Percentiles rank a stretch among this genome's conserved stretches.
phyloP scores from a whole-genome alignment of 2,888 invertebrate species.

The Drosophila ezoana region DNA sequence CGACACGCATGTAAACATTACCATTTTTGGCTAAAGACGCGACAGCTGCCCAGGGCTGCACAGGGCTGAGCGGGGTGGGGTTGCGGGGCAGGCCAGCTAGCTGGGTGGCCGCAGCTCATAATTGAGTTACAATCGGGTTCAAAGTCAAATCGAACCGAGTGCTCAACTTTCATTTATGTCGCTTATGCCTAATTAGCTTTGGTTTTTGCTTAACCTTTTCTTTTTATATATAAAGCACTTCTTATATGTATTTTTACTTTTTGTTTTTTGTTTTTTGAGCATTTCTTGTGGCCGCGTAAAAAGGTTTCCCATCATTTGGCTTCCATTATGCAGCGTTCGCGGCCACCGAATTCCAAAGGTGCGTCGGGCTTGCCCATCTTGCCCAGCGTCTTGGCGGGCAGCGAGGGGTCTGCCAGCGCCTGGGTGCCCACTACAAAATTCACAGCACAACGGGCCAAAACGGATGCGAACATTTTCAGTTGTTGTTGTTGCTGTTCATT shows the following conservation, averaged over 20 bases:
- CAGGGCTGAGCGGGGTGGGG: background rate
- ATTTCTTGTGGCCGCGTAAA: conserved; percentile 52
- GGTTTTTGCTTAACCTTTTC: conserved; percentile 39
- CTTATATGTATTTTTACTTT: background rate
- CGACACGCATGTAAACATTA: conserved; percentile 79
- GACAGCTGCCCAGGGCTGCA: conserved; percentile 58
- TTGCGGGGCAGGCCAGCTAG: conserved; percentile 9
- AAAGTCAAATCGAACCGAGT: conserved; percentile 70
- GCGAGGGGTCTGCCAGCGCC: conserved; percentile 45
- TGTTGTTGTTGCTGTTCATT: conserved; percentile 39
- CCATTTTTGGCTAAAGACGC: conserved; percentile 80
- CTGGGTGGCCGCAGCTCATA: conserved; percentile 73
- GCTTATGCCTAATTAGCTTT: conserved; percentile 73
- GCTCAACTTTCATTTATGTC: conserved; percentile 67
- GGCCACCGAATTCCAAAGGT: conserved; percentile 80
- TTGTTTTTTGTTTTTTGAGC: conserved; percentile 10
- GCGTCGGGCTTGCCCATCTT: conserved; percentile 47
- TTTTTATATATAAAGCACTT: background rate
- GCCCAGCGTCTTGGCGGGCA: background rate
- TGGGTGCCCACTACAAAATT: conserved; percentile 72
- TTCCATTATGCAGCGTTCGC: conserved; percentile 77
- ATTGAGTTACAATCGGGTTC: conserved; percentile 76
- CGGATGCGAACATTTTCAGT: conserved; percentile 62
- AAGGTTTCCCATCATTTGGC: conserved; percentile 82
- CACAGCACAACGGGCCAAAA: conserved; percentile 31